These are phyloP conservation scores for Delichon dasypus DNA, from an alignment of 2,797 vertebrate genomes.

Conservation along the genomic window DNA sequence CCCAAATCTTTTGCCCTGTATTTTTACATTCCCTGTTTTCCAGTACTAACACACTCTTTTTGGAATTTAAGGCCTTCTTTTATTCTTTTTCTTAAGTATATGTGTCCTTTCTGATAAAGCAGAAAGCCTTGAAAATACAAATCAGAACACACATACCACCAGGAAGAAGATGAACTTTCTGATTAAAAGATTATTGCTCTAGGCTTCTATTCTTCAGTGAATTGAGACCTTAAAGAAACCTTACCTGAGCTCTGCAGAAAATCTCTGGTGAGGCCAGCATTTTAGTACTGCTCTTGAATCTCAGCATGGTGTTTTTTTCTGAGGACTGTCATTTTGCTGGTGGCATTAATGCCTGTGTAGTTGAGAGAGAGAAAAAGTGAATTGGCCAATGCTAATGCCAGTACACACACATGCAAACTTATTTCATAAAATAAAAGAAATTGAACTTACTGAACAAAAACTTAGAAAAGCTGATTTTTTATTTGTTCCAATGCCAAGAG, in stretches of 20 bases:
- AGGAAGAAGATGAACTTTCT: background rate
- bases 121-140: conserved; percentile 2
- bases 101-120: background rate
- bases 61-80: background rate
- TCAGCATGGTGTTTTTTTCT: background rate
- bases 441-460: conserved; percentile 1
- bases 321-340: background rate
- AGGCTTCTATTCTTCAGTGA: background rate
- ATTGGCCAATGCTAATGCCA: background rate
- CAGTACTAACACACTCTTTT: background rate
- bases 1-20: background rate
- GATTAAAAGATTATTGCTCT: background rate
- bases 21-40: background rate
- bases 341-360: background rate
- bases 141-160: background rate
- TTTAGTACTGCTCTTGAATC: background rate
- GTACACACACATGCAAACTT: background rate
- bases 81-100: background rate
- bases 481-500: conserved; percentile 63
- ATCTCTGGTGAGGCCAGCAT: background rate
- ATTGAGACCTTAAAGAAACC: background rate
- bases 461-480: conserved; percentile 59
- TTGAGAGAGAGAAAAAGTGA: background rate
- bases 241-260: conserved; percentile 3
- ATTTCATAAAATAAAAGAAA: conserved; percentile 11